These are phyloP conservation scores for Holocentrus rufus DNA, from an alignment of 2,797 vertebrate genomes.

Conservation along the genomic window DNA sequence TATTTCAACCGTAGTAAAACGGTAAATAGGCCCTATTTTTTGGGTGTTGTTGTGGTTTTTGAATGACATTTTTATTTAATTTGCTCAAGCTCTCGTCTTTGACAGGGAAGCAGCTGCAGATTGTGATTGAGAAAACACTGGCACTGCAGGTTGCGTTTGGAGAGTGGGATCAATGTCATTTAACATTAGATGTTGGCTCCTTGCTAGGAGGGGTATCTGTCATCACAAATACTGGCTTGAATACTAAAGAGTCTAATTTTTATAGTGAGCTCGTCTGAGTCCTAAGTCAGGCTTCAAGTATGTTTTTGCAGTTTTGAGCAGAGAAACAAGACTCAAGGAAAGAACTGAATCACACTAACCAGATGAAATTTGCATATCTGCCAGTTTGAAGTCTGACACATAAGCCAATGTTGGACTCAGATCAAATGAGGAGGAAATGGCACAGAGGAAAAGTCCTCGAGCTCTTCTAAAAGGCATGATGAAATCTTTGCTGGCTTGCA, in stretches of 20 bases:
- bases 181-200: slow-evolving; percentile 33
- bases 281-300: not conserved
- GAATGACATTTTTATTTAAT: not conserved
- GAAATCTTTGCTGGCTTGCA: slow-evolving; percentile 30
- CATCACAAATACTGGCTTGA: slow-evolving; percentile 47
- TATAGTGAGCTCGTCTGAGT: slow-evolving; percentile 4
- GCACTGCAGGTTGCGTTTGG: slow-evolving; percentile 4
- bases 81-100: slow-evolving; percentile 11
- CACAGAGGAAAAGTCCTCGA: slow-evolving; percentile 26
- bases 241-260: slow-evolving; percentile 35
- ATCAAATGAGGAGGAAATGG: not conserved
- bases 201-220: slow-evolving; percentile 39
- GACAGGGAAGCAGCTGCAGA: slow-evolving; percentile 11
- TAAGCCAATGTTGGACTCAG: not conserved
- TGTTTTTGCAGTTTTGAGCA: not conserved
- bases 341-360: not conserved
- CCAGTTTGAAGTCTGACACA: not conserved
- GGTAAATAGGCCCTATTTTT: not conserved
- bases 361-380: not conserved
- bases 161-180: slow-evolving; percentile 30
- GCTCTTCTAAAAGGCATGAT: slow-evolving; percentile 25
- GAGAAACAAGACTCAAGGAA: not conserved
- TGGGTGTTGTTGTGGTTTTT: too few relatives aligned
- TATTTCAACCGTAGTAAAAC: not conserved
- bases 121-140: slow-evolving; percentile 7